Conservation (phyloP, 2,888 invertebrate species). For the Exephanes ischioxanthus region DNA sequence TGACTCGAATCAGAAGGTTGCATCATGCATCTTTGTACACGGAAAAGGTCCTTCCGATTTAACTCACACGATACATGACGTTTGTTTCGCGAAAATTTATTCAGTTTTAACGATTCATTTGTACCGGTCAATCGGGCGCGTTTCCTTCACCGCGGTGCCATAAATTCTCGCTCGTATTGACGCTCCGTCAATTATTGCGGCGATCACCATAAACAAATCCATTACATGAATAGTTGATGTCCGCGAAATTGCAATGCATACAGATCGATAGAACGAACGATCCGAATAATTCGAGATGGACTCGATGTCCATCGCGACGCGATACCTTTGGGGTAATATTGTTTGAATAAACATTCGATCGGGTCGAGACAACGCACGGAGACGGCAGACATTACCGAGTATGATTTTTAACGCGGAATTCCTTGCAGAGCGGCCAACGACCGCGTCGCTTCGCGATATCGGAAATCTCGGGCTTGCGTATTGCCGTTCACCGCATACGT, state of each 20-base stretch:
- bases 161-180: not conserved
- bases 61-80: not conserved
- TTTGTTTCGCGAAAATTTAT: not conserved
- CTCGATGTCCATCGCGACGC: not conserved
- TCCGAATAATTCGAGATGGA: not conserved
- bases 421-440: not conserved
- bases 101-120: not conserved
- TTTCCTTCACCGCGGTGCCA: not conserved
- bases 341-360: constrained; percentile 9
- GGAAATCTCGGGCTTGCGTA: constrained; percentile 41
- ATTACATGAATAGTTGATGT: not conserved
- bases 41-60: not conserved
- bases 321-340: not conserved
- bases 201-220: not conserved
- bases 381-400: not conserved
- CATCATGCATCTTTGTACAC: too few relatives aligned
- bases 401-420: not conserved
- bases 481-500: constrained; percentile 31
- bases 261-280: not conserved
- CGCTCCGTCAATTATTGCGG: not conserved
- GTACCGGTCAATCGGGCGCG: not conserved
- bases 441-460: constrained; percentile 17
- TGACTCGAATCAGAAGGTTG: too few relatives aligned
- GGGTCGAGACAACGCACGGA: not conserved
- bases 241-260: not conserved